A percentile compares a stretch with the other conserved stretches of the same genome.
Evolutionary conservation across 2,113 vertebrate species (phyloP).

Genomic region (Dicaeum eximium): DNA sequence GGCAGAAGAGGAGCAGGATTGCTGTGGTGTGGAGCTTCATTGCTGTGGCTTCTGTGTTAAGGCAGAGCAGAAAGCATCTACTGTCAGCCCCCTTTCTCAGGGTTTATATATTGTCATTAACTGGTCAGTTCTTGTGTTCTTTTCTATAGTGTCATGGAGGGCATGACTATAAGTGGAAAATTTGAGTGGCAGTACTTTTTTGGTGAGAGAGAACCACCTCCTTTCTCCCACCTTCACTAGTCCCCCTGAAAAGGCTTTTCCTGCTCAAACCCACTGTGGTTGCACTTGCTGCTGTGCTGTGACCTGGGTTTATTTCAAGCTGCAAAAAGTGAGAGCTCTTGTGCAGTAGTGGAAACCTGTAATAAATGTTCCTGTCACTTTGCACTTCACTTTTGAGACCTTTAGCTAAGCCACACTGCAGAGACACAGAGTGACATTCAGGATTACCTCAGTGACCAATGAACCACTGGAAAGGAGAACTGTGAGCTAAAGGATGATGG

Average conservation of each 20-base stretch:
- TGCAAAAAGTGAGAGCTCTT: constrained; percentile 56
- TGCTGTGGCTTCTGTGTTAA: background rate
- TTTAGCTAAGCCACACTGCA: background rate
- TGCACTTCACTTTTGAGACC: background rate
- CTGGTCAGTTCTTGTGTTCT: background rate
- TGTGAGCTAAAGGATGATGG: background rate
- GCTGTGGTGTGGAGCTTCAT: background rate
- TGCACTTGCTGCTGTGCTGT: background rate
- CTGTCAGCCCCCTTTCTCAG: background rate
- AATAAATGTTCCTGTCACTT: background rate
- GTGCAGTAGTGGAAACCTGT: constrained; percentile 22
- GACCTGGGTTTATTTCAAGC: background rate
- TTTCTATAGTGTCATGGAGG: background rate
- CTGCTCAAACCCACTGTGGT: constrained; percentile 46
- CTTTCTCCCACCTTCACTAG: background rate
- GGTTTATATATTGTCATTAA: background rate
- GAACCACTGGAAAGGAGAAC: background rate
- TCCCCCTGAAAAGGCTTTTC: constrained; percentile 41
- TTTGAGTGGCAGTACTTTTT: background rate
- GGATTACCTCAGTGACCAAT: background rate
- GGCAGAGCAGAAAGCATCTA: background rate
- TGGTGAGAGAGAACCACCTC: constrained; percentile 2
- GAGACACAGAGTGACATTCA: background rate
- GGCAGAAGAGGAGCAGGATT: background rate
- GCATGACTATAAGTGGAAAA: background rate